Evolutionary conservation across 2,113 vertebrate genomes (phyloP).

Genomic region (Coptodon rendalli): DNA sequence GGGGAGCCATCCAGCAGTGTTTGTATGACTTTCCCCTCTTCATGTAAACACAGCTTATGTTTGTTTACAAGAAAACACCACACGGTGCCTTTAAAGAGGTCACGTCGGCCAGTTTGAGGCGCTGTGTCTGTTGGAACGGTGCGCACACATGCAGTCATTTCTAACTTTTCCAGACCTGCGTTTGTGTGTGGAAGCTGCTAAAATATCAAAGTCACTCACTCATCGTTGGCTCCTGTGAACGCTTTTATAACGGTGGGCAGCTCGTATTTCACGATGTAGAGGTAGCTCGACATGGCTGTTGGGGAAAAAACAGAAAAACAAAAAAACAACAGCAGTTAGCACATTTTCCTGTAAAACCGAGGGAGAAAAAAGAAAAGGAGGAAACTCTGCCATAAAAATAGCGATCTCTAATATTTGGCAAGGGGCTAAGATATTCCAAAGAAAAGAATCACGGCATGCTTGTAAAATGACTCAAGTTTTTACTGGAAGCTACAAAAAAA

Average conservation of each 20-base stretch:
- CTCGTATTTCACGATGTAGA: slow-evolving; percentile 98
- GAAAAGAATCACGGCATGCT: background rate
- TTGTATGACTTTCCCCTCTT: background rate
- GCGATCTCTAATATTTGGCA: background rate
- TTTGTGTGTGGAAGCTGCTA: background rate
- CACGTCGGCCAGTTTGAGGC: background rate
- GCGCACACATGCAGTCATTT: background rate
- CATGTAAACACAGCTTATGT: background rate
- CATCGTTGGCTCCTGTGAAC: slow-evolving; percentile 74
- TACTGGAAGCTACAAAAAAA: background rate
- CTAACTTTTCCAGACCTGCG: background rate
- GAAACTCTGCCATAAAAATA: background rate
- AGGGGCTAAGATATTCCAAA: background rate
- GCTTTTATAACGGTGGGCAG: slow-evolving; percentile 92
- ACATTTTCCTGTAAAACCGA: background rate
- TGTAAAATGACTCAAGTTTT: background rate
- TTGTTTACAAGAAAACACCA: background rate
- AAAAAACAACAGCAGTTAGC: background rate
- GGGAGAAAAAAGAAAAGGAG: background rate
- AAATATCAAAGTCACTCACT: slow-evolving; percentile 68
- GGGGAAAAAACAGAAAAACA: slow-evolving; percentile 44
- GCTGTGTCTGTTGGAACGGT: background rate
- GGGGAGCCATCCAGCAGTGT: background rate
- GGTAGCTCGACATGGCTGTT: slow-evolving; percentile 98
- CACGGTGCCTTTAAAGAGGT: background rate